Base-by-base conservation (phyloP, 2,888 invertebrate genomes). In the Gryllus longicercus region DNA sequence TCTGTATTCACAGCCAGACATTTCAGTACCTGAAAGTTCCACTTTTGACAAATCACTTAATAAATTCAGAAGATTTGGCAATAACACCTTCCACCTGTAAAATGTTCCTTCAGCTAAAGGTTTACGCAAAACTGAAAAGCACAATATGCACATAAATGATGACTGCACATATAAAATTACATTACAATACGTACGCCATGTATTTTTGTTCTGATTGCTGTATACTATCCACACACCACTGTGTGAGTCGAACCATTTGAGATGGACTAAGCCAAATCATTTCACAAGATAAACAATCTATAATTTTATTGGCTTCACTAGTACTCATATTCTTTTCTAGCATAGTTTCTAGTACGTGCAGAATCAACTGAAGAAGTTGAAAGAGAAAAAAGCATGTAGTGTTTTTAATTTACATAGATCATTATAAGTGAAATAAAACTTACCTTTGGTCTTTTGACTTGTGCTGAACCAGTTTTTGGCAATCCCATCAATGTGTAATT, bases 81-180 rank as follows among this genome's bases (percentile, higher is more conserved):
- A 85, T 1, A 93, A 85, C 83, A 93, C 92, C 83, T 91, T 90
- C 93, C 93, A 93, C 83, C 93, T 93, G 83, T 50, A 84, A 83
- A 80, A 38, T 38, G 38, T 38, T 38, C 38, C 38, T 38, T 38
- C 38, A 8, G 38, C 38, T 38, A 38, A 4, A 38, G 38, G 5
- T 38, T 38, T 38, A 38, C 5, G 38, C 38, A 38, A 38, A 38
- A 38, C 38, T 38, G 38, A 38, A 38, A 4, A 8, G 38, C 38
- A 38, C 8, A 38, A 38, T 38, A 38, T 38, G 38, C 38, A 38
- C 5, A 38, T 38, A 38, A 38, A 38, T 5, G 25, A 25, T 38
- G 8, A 38, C 38, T 38, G 1, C 8, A 38, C 1, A 38, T 38
- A 38, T 8, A 63, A 1, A 63, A 63, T 63, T 63, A 63, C 63